These are phyloP conservation scores for Stictonetta naevosa DNA, from an alignment of 2,113 vertebrate genomes.

Conservation along the genomic window DNA sequence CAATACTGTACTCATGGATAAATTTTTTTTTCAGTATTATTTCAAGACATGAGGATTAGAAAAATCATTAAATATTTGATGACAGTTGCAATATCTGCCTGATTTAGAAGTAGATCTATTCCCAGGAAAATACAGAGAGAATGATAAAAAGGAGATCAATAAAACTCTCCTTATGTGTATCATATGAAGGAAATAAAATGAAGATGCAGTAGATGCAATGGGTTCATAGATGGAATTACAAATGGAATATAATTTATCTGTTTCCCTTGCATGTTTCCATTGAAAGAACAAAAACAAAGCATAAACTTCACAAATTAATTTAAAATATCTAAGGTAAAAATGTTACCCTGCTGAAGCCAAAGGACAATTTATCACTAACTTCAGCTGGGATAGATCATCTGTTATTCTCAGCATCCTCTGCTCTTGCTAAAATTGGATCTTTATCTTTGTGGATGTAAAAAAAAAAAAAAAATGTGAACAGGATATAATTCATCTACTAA, in stretches of 20 bases:
- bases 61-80: conserved; percentile 64
- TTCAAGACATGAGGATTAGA: conserved; percentile 16
- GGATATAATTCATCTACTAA: background rate
- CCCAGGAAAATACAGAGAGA: conserved; percentile 7
- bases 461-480: background rate
- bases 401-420: background rate
- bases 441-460: background rate
- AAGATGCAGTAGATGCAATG: background rate
- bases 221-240: conserved; percentile 4
- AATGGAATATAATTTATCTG: background rate
- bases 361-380: background rate
- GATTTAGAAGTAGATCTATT: conserved; percentile 49
- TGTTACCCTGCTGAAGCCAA: background rate
- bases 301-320: background rate
- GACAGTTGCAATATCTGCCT: conserved; percentile 31
- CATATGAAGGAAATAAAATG: conserved; percentile 26
- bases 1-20: conserved; percentile 10
- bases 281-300: background rate
- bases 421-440: background rate
- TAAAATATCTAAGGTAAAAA: background rate
- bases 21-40: conserved; percentile 41
- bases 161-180: conserved; percentile 19
- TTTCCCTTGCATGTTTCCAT: background rate
- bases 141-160: conserved; percentile 45
- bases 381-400: background rate